A percentile compares a stretch with the other conserved stretches of the same genome.
phyloP scores from a whole-genome alignment of 2,888 invertebrate species.

The Mythimna albipuncta region DNA sequence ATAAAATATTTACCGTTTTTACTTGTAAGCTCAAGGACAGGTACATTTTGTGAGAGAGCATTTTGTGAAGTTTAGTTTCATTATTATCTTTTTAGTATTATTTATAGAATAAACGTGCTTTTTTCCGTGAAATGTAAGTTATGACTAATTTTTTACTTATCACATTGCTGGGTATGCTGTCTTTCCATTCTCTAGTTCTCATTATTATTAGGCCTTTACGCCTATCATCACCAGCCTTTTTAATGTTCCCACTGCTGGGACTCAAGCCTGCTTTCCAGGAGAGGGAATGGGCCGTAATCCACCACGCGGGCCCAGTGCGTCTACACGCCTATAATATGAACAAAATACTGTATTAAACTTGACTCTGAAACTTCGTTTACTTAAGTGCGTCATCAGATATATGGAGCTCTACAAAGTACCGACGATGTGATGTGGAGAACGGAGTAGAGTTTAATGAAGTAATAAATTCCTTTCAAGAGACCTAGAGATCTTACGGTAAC shows the following conservation, averaged over 20 bases:
- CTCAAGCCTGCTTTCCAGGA: no score
- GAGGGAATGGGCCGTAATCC: no score
- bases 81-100: no score
- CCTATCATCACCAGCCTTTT: no score
- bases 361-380: slow-evolving; percentile 16
- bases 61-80: background rate
- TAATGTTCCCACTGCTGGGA: no score
- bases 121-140: background rate
- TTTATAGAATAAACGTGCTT: background rate
- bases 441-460: slow-evolving; percentile 38
- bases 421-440: slow-evolving; percentile 14
- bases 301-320: no score
- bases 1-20: no score
- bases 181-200: no score
- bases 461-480: slow-evolving; percentile 42
- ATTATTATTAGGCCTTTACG: no score
- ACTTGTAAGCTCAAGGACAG: no score
- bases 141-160: background rate
- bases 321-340: background rate
- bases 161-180: background rate
- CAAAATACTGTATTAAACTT: slow-evolving; percentile 11
- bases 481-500: slow-evolving; percentile 16
- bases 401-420: slow-evolving; percentile 21
- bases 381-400: slow-evolving; percentile 19
- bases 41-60: no score